Percentiles rank a stretch among this genome's conserved stretches.
Conservation (phyloP, 2,888 invertebrate genomes). For the Pantelozetes paolii region DNA sequence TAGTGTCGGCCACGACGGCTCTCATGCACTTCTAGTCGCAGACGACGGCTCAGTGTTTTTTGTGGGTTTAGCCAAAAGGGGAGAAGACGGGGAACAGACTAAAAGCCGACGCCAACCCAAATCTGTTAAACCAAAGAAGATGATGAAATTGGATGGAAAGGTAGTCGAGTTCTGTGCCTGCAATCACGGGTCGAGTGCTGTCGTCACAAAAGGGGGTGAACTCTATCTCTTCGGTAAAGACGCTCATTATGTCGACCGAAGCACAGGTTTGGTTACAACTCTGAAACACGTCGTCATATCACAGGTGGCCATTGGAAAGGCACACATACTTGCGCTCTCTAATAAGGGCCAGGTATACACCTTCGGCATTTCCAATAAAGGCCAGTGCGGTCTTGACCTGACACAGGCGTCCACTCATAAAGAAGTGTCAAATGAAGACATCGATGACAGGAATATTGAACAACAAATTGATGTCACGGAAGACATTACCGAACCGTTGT, state of each 20-base stretch:
- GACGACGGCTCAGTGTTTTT: slow-evolving; percentile 88
- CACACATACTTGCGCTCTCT: slow-evolving; percentile 85
- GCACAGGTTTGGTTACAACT: slow-evolving; percentile 67
- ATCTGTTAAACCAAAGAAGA: slow-evolving; percentile 85
- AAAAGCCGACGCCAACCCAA: slow-evolving; percentile 71
- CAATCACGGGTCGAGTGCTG: slow-evolving; percentile 89
- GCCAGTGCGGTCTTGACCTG: slow-evolving; percentile 72
- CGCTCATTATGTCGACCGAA: slow-evolving; percentile 68
- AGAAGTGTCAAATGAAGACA: slow-evolving; percentile 43
- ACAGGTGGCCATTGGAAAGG: slow-evolving; percentile 84
- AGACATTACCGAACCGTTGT: slow-evolving; percentile 54
- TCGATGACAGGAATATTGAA: slow-evolving; percentile 50
- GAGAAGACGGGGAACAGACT: slow-evolving; percentile 87
- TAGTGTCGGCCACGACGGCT: slow-evolving; percentile 87
- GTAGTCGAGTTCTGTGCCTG: slow-evolving; percentile 77
- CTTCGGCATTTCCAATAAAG: slow-evolving; percentile 95
- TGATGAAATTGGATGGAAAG: slow-evolving; percentile 81
- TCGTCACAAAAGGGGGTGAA: slow-evolving; percentile 83
- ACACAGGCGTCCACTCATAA: slow-evolving; percentile 15
- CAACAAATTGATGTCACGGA: slow-evolving; percentile 46
- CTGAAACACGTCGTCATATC: slow-evolving; percentile 66
- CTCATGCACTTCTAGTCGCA: slow-evolving; percentile 82
- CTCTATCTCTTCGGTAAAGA: slow-evolving; percentile 93
- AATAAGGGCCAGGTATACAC: slow-evolving; percentile 85
- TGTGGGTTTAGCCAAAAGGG: slow-evolving; percentile 77